These are phyloP conservation scores for Catharus minimus DNA, from an alignment of 2,113 vertebrate genomes.

Conservation along the genomic window DNA sequence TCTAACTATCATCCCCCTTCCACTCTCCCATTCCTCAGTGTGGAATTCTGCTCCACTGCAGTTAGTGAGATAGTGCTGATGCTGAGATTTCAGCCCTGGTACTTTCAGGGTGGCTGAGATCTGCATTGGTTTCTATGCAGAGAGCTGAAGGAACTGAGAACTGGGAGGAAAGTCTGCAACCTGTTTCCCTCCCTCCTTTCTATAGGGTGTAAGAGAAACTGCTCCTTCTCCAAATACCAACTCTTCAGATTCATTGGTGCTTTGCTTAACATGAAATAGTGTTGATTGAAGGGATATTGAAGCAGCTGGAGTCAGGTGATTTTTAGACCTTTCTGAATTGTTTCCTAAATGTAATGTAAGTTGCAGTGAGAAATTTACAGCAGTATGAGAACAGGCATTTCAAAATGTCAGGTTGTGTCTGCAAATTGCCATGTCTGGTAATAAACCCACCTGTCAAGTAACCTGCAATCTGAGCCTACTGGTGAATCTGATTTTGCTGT, in stretches of 20 bases:
- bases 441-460: constrained; percentile 41
- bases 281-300: constrained; percentile 45
- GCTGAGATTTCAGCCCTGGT: background rate
- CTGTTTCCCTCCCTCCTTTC: background rate
- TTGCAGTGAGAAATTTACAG: constrained; percentile 50
- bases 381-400: constrained; percentile 32
- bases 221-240: constrained; percentile 9
- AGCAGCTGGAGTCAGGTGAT: constrained; percentile 49
- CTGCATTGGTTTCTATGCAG: background rate
- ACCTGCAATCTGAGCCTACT: background rate
- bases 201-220: background rate
- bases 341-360: constrained; percentile 44
- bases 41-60: background rate
- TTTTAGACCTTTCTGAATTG: constrained; percentile 53
- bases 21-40: background rate
- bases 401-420: constrained; percentile 30
- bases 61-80: background rate
- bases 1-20: background rate
- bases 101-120: background rate
- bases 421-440: constrained; percentile 25
- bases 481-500: constrained; percentile 26
- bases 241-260: constrained; percentile 22
- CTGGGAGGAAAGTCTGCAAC: background rate
- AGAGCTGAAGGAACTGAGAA: background rate
- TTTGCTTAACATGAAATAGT: constrained; percentile 27